Percentiles rank a stretch among this genome's conserved stretches.
These are phyloP conservation scores for Carollia perspicillata DNA, from an alignment of 2,113 vertebrate genomes.

Conservation along the genomic window DNA sequence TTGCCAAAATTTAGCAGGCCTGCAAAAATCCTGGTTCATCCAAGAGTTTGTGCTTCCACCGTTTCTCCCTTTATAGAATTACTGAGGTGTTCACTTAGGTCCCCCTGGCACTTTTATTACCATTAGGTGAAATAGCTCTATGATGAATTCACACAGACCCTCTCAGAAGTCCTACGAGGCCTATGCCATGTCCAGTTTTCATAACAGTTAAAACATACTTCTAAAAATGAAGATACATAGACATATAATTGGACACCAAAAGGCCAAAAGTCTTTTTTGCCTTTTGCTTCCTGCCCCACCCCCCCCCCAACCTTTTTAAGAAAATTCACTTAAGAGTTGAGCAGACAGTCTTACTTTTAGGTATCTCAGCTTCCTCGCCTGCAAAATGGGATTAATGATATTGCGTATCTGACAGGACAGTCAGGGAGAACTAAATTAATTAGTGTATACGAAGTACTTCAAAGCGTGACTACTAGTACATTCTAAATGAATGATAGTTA, in stretches of 20 bases:
- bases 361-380: not conserved
- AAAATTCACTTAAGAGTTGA: not conserved
- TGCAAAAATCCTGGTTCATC: not conserved
- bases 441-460: not conserved
- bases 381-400: not conserved
- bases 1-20: not conserved
- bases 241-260: not conserved
- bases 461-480: not conserved
- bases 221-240: not conserved
- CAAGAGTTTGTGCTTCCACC: not conserved
- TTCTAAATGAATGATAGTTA: not conserved
- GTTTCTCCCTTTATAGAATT: not conserved
- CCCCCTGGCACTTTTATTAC: not conserved
- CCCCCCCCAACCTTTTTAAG: not conserved
- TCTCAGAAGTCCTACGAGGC: not conserved
- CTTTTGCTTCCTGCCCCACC: not conserved
- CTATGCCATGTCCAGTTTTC: not conserved
- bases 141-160: not conserved
- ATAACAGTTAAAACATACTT: not conserved
- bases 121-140: not conserved
- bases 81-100: not conserved
- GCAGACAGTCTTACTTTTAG: not conserved
- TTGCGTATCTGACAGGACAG: too few species aligned
- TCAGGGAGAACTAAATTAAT: not conserved
- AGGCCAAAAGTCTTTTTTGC: not conserved